phyloP scores from a whole-genome alignment of 2,113 vertebrate species.

The Oxyruncus cristatus region DNA sequence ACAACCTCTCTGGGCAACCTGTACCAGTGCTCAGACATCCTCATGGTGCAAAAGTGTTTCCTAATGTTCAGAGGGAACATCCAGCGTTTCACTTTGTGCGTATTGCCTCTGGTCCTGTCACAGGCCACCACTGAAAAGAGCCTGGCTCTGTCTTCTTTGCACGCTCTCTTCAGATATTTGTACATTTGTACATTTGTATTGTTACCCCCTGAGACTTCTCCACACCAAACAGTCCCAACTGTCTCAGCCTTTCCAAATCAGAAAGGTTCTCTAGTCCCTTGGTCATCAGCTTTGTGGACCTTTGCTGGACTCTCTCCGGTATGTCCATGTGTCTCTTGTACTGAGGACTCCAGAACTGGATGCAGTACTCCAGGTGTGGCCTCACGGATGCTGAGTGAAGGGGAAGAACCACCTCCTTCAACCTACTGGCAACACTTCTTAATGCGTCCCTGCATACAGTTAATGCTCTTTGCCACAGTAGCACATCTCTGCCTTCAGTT shows the following conservation, averaged over 20 bases:
- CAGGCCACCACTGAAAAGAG: background rate
- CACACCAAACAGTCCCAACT: background rate
- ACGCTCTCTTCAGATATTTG: background rate
- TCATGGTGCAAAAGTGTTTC: background rate
- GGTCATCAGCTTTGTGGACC: background rate
- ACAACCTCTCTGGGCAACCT: background rate
- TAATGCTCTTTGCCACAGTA: background rate
- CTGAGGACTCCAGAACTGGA: background rate
- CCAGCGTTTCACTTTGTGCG: background rate
- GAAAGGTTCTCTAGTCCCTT: background rate
- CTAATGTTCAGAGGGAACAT: background rate
- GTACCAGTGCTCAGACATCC: background rate
- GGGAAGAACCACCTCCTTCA: background rate
- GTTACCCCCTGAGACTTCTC: background rate
- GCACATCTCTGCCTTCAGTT: background rate
- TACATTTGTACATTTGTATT: background rate
- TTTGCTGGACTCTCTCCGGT: background rate
- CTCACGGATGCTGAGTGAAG: background rate
- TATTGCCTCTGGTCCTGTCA: rapidly evolving
- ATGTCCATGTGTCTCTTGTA: background rate
- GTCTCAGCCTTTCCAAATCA: background rate
- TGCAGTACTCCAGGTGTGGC: background rate
- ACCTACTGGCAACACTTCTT: background rate
- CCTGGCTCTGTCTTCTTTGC: background rate
- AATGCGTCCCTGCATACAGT: background rate